A percentile compares a stretch with the other conserved stretches of the same genome.
phyloP scores from a whole-genome alignment of 1,140 invertebrate species.

The Uloborus diversus region DNA sequence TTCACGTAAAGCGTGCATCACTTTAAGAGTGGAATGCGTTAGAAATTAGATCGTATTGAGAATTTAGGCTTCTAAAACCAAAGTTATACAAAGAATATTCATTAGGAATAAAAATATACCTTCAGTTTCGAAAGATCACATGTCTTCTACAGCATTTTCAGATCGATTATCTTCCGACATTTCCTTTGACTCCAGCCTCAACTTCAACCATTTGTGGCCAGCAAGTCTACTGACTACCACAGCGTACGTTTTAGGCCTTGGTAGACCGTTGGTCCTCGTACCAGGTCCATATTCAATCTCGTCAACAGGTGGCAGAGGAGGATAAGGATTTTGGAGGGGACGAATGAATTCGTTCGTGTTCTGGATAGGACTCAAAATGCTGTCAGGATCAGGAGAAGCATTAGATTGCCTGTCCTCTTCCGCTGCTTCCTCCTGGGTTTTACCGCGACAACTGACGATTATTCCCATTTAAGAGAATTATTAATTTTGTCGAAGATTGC shows the following conservation, averaged over 20 bases:
- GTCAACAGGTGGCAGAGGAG: conserved; percentile 44
- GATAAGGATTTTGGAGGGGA: conserved; percentile 36
- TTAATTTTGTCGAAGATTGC: too few relatives aligned
- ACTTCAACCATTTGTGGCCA: conserved; percentile 35
- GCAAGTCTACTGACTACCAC: conserved; percentile 47
- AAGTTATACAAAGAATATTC: too few relatives aligned
- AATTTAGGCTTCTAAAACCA: too few relatives aligned
- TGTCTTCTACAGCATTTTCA: neutral
- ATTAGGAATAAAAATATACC: too few relatives aligned
- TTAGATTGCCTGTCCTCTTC: neutral
- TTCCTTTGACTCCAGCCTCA: conserved; percentile 27
- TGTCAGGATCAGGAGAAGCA: conserved; percentile 21
- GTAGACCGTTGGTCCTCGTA: neutral
- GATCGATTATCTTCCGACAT: neutral
- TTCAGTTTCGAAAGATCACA: too few relatives aligned
- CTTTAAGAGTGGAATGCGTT: too few relatives aligned
- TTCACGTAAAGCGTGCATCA: too few relatives aligned
- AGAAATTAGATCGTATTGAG: too few relatives aligned
- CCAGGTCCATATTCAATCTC: conserved; percentile 44
- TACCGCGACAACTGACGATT: conserved; percentile 36
- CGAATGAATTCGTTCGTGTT: conserved; percentile 36
- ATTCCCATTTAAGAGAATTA: conserved; percentile 34
- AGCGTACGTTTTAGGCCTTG: conserved; percentile 38
- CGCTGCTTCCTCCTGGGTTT: neutral
- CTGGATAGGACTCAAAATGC: conserved; percentile 1